Base-by-base conservation (phyloP, 2,888 invertebrate species). In the Caradrina kadenii region DNA sequence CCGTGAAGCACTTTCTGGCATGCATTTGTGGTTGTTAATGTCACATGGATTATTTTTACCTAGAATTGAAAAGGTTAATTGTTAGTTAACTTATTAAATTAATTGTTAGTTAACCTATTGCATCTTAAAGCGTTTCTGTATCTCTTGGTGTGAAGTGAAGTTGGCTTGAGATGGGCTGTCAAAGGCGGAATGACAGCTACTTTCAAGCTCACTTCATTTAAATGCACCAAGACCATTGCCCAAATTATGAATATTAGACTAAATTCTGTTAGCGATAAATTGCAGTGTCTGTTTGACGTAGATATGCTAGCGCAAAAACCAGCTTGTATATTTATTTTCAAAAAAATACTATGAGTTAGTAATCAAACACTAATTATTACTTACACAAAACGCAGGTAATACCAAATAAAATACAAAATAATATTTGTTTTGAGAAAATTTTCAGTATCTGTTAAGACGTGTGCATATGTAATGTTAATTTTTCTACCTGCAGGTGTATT, bases 21-120 rank as follows among this genome's bases (percentile, higher is more conserved):
- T 39, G n/a, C 71, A 71, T 31, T 58, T 49, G 13, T 17, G 58
- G 22, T 71, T 53, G 3, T 58, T 7, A 7, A 72, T 1, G 0
- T 72, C 31, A 54, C 71, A 71, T 19, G n/a, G n/a, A 58, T 48
- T 48, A 4, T 26, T 50, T 31, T 31, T 11, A 49, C 72, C 71
- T 71, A 35, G 5, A 64, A 64, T 8, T 45, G 0, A 8, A 21
- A 31, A n/a, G n/a, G n/a, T 39, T 1, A 2, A 45, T 45, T 45
- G 45, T 45, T 45, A 17, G 17, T 17, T 17, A 5, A 4, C 0
- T 4, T 45, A 11, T 45, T 1, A 8, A 21, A 31, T 39, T 1
- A 2, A 45, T 45, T 45, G 45, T 45, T 45, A 17, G 17, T 17
- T 17, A 5, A 4, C 0, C 15, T 45, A 11, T 17, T 45, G 15